Evolutionary conservation across 2,888 invertebrate species (phyloP), one percentile per base, ranked within the genome.

Genomic region (Drosophila colorata): DNA sequence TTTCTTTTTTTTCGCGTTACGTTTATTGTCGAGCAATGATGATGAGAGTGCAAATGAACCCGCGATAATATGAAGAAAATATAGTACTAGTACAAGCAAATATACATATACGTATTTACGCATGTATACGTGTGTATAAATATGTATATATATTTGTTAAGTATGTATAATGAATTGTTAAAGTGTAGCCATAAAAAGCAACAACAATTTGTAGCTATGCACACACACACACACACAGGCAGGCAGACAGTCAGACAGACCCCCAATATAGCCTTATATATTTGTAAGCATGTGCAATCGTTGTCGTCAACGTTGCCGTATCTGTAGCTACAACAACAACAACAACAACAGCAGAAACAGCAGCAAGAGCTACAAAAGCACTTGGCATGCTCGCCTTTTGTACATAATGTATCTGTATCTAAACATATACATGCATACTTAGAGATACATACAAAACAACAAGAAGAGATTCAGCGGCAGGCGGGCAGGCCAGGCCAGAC

Each of bases 371-470:
- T 55, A 60, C 43, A 58, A 53, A 28, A 44, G 37, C 70, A 66
- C 72, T 72, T 72, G 73, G 67, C 63, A 64, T 66, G 59, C 73
- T 74, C 69, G 71, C 52, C 69, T 65, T 74, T 64, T 59, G 66
- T 80, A 80, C 81, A 84, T 84, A 69, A 81, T 81, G 72, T 81
- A 77, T 81, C 73, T 78, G 81, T 80, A 78, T 83, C 84, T 81
- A 81, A 80, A 63, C 77, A 80, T 43, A 55, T 25, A 71, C 53
- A 74, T 48, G 47, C 38, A 43, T 20, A 58, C 43, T 31, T 13
- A 31, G 31, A 31, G 31, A 58, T 13, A 61, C 43, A 58, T 28
- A 69, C 16, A 57, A 13, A 25, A 23, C 25, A 31, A 43, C 43
- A 43, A 33, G 43, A 43, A 38, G 53, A 20, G 25, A 61, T 31